Base-by-base conservation (phyloP, 2,113 vertebrate species). In the Dasyurus viverrinus region DNA sequence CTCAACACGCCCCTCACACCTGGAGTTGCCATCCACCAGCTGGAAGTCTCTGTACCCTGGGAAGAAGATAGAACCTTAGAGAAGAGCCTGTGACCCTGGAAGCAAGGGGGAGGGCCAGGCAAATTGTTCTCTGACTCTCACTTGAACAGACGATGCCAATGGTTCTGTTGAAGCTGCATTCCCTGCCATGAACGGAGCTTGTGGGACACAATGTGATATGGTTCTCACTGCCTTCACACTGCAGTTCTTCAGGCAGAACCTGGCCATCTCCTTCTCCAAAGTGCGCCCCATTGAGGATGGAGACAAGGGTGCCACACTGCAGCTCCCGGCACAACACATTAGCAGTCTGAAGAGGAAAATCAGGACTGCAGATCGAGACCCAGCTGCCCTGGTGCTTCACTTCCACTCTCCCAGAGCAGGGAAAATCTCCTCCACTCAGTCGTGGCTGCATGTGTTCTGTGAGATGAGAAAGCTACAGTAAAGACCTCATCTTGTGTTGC, bases 331-430 rank as follows among this genome's bases (percentile, higher is more conserved):
- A 99, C 89, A 99, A 36, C 55, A 98, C 98, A 23, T 36, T 94
- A 54, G 98, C 98, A 23, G 98, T 53, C 95, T 98, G 96, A 53
- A 98, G 97, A 92, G 98, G 97, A 47, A 98, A 97, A 16, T 98
- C 94, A 14, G 98, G 97, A 90, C 98, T 98, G 92, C 99, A 99
- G 48, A 99, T 92, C 0, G 96, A 68, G 3, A 97, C 96, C 99
- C 98, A 99, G 0, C 3, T 52, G 53, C 98, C 96, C 9, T 95
- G 96, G 36, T 98, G 93, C 54, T 98, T 98, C 90, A 99, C 92
- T 97, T 99, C 95, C 6, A 99, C 97, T 19, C 97, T 97, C 47
- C 98, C 99, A 25, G 99, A 98, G 91, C 99, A 99, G 26, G 97
- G 93, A 26, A 97, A 97, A 36, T 96, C 90, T 0, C 98, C 98